Evolutionary conservation across 1,140 invertebrate species (phyloP).

Genomic region (Stenopsyche tienmushanensis): DNA sequence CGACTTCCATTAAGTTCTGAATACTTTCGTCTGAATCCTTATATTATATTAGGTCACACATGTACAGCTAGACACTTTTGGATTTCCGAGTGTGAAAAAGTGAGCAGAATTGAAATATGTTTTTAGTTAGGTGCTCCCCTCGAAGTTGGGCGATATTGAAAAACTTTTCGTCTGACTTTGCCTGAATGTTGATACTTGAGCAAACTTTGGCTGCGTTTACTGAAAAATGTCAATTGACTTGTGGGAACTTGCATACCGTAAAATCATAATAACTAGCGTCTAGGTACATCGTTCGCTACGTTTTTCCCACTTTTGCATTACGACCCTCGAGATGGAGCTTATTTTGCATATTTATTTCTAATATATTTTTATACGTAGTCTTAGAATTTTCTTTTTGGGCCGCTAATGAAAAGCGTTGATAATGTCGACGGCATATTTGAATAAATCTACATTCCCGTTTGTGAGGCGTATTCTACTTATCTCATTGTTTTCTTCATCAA

Average conservation of each 20-base stretch:
- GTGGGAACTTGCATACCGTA: conserved; percentile 17
- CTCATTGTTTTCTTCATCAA: conserved; percentile 35
- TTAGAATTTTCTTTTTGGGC: conserved; percentile 32
- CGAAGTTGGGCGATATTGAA: conserved; percentile 38
- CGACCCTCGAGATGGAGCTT: not conserved
- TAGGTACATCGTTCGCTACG: not conserved
- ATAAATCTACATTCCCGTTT: conserved; percentile 39
- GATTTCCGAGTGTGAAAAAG: conserved; percentile 7
- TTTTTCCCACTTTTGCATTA: not conserved
- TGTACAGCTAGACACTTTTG: not conserved
- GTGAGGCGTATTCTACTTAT: conserved; percentile 29
- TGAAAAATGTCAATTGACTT: conserved; percentile 32
- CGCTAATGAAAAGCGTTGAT: conserved; percentile 39
- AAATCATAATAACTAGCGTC: conserved; percentile 13
- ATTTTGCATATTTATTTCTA: not conserved
- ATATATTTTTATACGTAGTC: not conserved
- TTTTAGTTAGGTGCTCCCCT: conserved; percentile 36
- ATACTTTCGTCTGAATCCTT: conserved; percentile 13
- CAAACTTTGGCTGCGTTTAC: conserved; percentile 2
- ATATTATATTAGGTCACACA: not conserved
- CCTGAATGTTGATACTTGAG: conserved; percentile 23
- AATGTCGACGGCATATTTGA: conserved; percentile 36
- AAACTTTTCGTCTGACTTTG: conserved; percentile 36
- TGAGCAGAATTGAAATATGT: conserved; percentile 37
- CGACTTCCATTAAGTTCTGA: conserved; percentile 2